These are phyloP conservation scores for Pseudolaguvia tuberculata DNA, from an alignment of 2,113 vertebrate genomes.

Conservation along the genomic window DNA sequence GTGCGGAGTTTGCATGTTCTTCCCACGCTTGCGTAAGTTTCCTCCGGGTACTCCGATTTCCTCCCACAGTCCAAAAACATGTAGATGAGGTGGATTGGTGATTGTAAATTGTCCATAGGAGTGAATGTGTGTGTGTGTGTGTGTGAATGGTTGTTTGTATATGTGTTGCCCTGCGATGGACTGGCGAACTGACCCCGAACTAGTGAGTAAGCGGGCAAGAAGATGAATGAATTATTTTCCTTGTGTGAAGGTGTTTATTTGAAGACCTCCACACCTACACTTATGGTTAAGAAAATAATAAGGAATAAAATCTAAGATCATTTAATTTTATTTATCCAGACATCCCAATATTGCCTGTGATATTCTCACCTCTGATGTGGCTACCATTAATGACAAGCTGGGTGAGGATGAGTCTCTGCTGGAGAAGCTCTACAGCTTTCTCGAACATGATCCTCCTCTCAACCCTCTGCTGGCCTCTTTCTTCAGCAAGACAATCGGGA, in stretches of 20 bases:
- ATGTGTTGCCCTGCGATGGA: no score
- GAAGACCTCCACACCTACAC: not conserved
- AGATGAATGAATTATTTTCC: no score
- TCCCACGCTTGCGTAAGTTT: no score
- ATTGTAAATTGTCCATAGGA: no score
- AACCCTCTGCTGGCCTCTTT: constrained; percentile 96
- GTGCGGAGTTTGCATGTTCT: no score
- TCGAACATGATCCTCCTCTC: constrained; percentile 85
- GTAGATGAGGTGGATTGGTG: no score
- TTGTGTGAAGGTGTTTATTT: not conserved
- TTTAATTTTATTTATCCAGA: constrained; percentile 56
- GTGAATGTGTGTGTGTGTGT: no score
- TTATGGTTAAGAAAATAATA: not conserved
- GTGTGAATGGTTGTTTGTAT: no score
- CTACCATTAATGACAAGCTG: constrained; percentile 88
- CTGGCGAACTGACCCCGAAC: no score
- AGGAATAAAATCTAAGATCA: not conserved
- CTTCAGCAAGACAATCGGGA: constrained; percentile 97
- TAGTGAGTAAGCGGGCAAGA: no score
- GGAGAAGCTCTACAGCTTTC: constrained; percentile 83
- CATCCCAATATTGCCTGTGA: constrained; percentile 94
- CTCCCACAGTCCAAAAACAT: no score
- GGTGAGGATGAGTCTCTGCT: constrained; percentile 84
- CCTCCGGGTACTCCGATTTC: no score
- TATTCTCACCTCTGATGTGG: constrained; percentile 91